A percentile compares a stretch with the other conserved stretches of the same genome.
These are phyloP conservation scores for Danio albolineatus DNA, from an alignment of 2,797 vertebrate genomes.

Conservation along the genomic window DNA sequence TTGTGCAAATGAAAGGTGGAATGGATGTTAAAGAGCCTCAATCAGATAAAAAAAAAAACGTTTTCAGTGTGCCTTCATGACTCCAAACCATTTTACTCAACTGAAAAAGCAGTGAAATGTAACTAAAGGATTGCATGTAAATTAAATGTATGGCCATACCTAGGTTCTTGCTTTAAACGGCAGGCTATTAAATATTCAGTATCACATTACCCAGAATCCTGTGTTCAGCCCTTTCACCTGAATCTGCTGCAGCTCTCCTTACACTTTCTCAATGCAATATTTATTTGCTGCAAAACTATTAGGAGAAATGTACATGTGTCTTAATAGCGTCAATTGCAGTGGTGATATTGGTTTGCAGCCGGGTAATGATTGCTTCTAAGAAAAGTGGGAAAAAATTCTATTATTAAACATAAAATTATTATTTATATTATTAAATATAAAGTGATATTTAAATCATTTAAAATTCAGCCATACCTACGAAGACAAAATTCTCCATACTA, in stretches of 20 bases:
- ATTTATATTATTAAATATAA: no score
- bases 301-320: neutral
- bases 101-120: neutral
- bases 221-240: constrained; percentile 18
- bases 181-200: constrained; percentile 4
- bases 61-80: no score
- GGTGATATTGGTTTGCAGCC: neutral
- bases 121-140: neutral
- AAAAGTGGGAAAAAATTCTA: no score
- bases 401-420: no score
- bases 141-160: neutral
- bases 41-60: no score
- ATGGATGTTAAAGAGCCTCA: no score
- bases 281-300: neutral
- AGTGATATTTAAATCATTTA: no score
- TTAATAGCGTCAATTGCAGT: neutral
- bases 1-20: no score
- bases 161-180: constrained; percentile 11
- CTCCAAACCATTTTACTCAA: no score
- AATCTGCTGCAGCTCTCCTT: neutral
- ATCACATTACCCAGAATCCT: constrained; percentile 24
- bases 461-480: no score
- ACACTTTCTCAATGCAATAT: neutral
- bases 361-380: neutral
- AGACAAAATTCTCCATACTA: no score